Evolutionary conservation across 2,113 vertebrate genomes (phyloP).

Genomic region (Cebidichthys violaceus): DNA sequence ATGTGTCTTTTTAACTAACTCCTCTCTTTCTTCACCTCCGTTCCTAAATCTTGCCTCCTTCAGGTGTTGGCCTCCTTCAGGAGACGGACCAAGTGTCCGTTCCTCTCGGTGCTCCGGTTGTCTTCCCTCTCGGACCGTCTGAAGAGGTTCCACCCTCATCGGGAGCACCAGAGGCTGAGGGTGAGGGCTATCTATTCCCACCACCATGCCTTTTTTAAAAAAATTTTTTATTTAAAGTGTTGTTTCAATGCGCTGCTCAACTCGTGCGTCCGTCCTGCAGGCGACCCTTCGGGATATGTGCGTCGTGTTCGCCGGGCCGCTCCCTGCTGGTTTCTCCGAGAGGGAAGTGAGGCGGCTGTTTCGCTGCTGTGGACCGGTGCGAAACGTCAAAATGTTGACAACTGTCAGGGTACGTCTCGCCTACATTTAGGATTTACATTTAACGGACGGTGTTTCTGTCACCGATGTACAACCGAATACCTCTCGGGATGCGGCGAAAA

Average conservation of each 20-base stretch:
- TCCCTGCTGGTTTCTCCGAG: conserved; percentile 79
- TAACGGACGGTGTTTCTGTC: not conserved
- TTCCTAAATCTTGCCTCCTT: not conserved
- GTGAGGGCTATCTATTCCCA: not conserved
- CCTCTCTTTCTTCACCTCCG: not conserved
- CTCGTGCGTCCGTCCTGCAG: conserved; percentile 66
- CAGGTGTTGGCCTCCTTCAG: conserved; percentile 86
- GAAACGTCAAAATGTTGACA: conserved; percentile 81
- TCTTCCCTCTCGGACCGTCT: conserved; percentile 77
- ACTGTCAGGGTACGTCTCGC: conserved; percentile 76
- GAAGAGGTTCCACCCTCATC: conserved; percentile 58
- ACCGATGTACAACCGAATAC: not conserved
- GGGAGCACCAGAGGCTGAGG: conserved; percentile 58
- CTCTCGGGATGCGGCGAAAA: not conserved
- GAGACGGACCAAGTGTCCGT: conserved; percentile 75
- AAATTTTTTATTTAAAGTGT: too few relatives aligned
- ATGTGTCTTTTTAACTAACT: not conserved
- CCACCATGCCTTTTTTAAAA: too few relatives aligned
- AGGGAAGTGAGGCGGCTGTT: conserved; percentile 84
- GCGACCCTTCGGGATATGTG: conserved; percentile 85
- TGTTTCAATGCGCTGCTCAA: not conserved
- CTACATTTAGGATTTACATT: not conserved
- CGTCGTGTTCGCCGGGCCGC: conserved; percentile 88
- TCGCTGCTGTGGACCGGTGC: conserved; percentile 84
- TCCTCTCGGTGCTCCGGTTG: conserved; percentile 87